A percentile compares a stretch with the other conserved stretches of the same genome.
phyloP scores from a whole-genome alignment of 2,797 vertebrate genomes.

The Sebastes jordani region DNA sequence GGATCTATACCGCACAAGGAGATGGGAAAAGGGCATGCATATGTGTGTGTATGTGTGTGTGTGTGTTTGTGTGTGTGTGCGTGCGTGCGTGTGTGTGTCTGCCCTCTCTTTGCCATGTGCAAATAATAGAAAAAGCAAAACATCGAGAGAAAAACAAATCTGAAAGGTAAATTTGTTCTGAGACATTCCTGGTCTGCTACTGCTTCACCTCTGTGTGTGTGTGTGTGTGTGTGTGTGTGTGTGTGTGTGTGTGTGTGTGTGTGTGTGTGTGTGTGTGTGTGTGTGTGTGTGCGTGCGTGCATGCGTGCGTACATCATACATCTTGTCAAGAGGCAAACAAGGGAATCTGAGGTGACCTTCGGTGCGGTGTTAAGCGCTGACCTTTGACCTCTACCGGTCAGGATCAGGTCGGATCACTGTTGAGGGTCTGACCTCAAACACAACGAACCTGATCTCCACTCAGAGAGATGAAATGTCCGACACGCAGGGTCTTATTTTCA shows the following conservation, averaged over 20 bases:
- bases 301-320: neutral
- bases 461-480: neutral
- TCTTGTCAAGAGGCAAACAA: conserved; percentile 12
- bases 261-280: neutral
- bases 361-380: conserved; percentile 40
- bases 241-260: conserved; percentile 1
- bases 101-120: conserved; percentile 29
- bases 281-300: neutral
- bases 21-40: neutral
- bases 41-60: conserved; percentile 1
- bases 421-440: conserved; percentile 11
- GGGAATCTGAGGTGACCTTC: conserved; percentile 28
- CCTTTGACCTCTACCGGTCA: conserved; percentile 47
- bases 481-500: neutral
- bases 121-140: conserved; percentile 51
- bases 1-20: conserved; percentile 63
- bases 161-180: conserved; percentile 18
- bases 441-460: neutral
- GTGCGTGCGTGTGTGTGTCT: neutral
- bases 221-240: neutral
- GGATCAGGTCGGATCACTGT: conserved; percentile 20
- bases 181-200: conserved; percentile 27
- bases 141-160: conserved; percentile 31
- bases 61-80: conserved; percentile 9
- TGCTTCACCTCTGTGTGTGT: conserved; percentile 18